Evolutionary conservation across 1,140 invertebrate species (phyloP), one percentile per base, ranked within the genome.

Genomic region (Lepidurus couesii): DNA sequence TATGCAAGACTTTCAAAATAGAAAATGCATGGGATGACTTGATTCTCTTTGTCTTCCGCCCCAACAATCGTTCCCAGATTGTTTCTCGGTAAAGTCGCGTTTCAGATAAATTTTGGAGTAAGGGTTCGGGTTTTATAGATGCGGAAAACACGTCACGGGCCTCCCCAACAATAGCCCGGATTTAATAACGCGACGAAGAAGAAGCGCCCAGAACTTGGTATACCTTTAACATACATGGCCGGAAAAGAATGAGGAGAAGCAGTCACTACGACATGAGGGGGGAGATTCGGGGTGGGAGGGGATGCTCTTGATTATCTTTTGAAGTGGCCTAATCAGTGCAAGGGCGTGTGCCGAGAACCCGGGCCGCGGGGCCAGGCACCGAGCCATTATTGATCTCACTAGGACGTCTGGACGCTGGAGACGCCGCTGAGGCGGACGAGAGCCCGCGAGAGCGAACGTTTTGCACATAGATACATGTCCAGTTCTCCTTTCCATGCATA

Each of bases 271-370:
- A 7, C 21, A 65, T 65, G 1, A 65, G 53, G 21, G 21, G 53
- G 53, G 53, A 65, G 21, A 65, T n/a, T 13, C 16, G 53, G 53
- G 53, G 53, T 65, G 13, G 53, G 53, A 21, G 9, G 53, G 21
- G 53, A 65, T 65, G 53, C 53, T 65, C 53, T 65, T 65, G 53
- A 65, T 65, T 65, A 65, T 65, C 53, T 65, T 65, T 65, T 65
- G 53, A 65, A 65, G 53, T 65, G 53, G 53, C 53, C 53, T 65
- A 65, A 65, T 65, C 53, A 65, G 53, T 65, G 53, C 53, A 65
- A 65, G 53, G 53, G 53, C 53, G 53, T 65, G 53, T 65, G 53
- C 53, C 53, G 53, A 65, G 53, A 65, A 65, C 53, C 21, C 53
- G 53, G 53, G 53, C 53, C 53, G 53, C 53, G 53, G 53, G 53